Conservation (phyloP, 2,888 invertebrate species). For the Nycteola revayana region DNA sequence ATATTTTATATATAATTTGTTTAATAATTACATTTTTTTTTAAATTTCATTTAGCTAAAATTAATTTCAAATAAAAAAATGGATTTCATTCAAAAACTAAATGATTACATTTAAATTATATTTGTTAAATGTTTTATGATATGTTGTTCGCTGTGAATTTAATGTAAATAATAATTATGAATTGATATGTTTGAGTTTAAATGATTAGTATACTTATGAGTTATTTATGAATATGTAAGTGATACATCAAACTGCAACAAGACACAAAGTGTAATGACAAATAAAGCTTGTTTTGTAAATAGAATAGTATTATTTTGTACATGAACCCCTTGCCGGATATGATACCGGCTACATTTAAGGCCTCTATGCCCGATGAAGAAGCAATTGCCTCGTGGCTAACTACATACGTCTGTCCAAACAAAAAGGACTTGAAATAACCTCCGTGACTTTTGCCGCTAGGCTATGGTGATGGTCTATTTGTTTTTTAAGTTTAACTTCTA, state of each 20-base stretch:
- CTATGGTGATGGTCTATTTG: too few relatives aligned
- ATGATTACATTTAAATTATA: conserved; percentile 18
- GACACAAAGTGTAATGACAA: conserved; percentile 70
- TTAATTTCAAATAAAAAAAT: not conserved
- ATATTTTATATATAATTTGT: not conserved
- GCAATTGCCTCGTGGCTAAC: too few relatives aligned
- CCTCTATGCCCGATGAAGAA: too few relatives aligned
- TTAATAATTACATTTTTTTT: not conserved
- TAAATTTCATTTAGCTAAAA: not conserved
- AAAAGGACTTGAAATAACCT: too few relatives aligned
- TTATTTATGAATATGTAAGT: conserved; percentile 29
- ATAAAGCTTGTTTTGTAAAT: conserved; percentile 73
- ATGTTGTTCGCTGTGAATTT: conserved; percentile 34
- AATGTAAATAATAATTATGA: conserved; percentile 40
- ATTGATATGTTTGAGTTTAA: conserved; percentile 22
- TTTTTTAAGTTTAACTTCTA: too few relatives aligned
- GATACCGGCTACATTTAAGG: too few relatives aligned
- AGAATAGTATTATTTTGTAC: too few relatives aligned
- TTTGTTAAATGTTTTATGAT: conserved; percentile 27
- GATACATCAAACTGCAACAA: conserved; percentile 30
- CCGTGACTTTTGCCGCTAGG: too few relatives aligned
- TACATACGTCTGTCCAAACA: too few relatives aligned
- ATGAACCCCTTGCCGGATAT: too few relatives aligned
- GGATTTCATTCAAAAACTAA: too few relatives aligned
- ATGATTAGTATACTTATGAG: conserved; percentile 19